These are phyloP conservation scores for Chroicocephalus ridibundus DNA, from an alignment of 2,113 vertebrate species.

Conservation along the genomic window DNA sequence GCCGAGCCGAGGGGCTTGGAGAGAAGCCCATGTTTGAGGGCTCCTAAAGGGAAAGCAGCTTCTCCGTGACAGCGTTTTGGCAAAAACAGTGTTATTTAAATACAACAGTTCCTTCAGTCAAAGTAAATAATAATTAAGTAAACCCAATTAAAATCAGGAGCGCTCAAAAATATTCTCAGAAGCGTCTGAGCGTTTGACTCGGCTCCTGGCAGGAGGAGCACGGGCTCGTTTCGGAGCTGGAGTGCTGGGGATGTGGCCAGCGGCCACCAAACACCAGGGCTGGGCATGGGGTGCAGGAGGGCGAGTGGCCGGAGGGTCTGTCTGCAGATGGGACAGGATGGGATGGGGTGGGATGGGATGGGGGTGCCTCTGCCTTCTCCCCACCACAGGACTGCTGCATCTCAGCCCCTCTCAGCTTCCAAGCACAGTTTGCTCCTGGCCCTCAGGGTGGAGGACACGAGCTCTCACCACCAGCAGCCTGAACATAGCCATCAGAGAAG, in stretches of 20 bases:
- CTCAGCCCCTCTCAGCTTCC: not conserved
- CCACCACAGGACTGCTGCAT: fast-evolving
- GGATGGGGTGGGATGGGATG: not conserved
- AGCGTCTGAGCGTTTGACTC: fast-evolving
- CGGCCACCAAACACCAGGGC: fast-evolving
- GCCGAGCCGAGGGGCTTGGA: not conserved
- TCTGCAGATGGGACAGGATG: not conserved
- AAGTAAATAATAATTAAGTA: conserved; percentile 53
- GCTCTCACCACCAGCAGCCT: not conserved
- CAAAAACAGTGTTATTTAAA: not conserved
- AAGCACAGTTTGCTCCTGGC: fast-evolving
- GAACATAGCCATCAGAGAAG: fast-evolving
- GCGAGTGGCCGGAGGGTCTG: fast-evolving
- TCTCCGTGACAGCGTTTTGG: not conserved
- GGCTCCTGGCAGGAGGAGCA: fast-evolving
- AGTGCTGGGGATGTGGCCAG: not conserved
- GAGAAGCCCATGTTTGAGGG: not conserved
- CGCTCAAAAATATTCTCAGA: not conserved
- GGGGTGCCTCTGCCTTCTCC: not conserved
- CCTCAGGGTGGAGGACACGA: not conserved
- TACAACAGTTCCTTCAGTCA: conserved; percentile 2
- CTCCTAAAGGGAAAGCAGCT: conserved; percentile 40
- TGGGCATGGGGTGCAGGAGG: fast-evolving
- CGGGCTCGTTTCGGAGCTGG: fast-evolving
- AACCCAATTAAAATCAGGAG: not conserved